A percentile compares a stretch with the other conserved stretches of the same genome.
Conservation (phyloP, 92 coral and sea anemone genomes). For the Parazoanthus darwini region DNA sequence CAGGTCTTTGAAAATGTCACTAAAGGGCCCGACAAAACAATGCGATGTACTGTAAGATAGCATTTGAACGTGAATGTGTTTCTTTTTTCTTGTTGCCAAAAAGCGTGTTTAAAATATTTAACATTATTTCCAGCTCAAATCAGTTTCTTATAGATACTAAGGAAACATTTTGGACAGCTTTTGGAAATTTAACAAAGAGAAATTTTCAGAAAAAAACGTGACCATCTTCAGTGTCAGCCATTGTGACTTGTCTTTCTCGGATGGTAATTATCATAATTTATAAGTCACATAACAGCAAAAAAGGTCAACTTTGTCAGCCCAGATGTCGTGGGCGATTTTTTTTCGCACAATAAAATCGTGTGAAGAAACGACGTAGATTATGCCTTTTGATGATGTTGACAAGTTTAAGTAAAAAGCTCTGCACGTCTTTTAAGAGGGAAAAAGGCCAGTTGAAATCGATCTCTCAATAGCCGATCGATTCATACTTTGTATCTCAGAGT, state of each 20-base stretch:
- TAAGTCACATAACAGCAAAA: no score
- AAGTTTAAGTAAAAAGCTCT: no score
- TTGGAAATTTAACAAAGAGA: neutral
- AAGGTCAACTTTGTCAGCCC: no score
- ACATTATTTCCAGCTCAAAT: neutral
- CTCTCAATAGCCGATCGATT: no score
- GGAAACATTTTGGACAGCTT: neutral
- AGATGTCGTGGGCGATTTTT: no score
- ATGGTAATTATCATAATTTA: neutral
- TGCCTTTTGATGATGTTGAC: no score
- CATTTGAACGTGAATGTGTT: neutral
- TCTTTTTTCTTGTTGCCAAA: neutral
- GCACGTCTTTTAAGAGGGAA: no score
- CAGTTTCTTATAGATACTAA: neutral
- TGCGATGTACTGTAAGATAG: neutral
- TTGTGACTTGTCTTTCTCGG: neutral
- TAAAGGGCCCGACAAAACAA: neutral
- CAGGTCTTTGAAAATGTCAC: neutral
- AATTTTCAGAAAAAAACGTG: neutral
- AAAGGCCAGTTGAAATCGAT: no score
- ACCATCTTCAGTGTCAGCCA: neutral
- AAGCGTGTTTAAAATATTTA: neutral
- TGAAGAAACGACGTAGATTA: no score
- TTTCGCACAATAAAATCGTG: no score
- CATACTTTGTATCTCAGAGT: no score